Percentiles rank a stretch among this genome's conserved stretches.
Evolutionary conservation across 2,797 vertebrate genomes (phyloP).

Genomic region (Halcyon badia): DNA sequence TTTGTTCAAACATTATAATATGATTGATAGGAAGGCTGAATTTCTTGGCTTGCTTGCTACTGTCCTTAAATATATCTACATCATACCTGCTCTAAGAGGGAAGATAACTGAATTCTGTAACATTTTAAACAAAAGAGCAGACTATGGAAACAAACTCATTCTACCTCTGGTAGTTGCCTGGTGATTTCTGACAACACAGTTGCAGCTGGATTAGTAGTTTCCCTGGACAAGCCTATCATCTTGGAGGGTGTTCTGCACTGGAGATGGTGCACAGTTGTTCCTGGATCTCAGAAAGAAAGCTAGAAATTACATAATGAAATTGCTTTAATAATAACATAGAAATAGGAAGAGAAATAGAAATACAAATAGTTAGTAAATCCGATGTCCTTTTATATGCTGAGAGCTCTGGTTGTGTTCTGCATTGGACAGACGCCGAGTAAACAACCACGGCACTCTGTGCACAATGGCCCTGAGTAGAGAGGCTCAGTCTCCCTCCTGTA

Average conservation of each 20-base stretch:
- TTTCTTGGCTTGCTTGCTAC: not conserved
- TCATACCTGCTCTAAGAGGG: not conserved
- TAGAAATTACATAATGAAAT: not conserved
- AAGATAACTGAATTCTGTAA: not conserved
- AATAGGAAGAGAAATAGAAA: not conserved
- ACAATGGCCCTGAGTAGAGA: not conserved
- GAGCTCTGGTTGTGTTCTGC: not conserved
- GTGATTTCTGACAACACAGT: not conserved
- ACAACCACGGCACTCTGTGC: rapidly evolving
- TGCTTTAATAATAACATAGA: not conserved
- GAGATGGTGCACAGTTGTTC: not conserved
- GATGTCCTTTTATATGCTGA: rapidly evolving
- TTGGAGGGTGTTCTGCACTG: not conserved
- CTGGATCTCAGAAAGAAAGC: not conserved
- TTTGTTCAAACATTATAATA: not conserved
- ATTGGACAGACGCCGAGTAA: rapidly evolving
- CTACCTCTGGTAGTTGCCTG: not conserved
- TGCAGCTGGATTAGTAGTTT: not conserved
- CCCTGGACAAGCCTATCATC: not conserved
- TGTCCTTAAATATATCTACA: not conserved
- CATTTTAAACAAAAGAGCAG: not conserved
- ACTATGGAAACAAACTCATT: not conserved
- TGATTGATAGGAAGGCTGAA: not conserved
- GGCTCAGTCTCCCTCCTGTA: not conserved
- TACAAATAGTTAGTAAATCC: not conserved